Evolutionary conservation across 2,797 vertebrate genomes (phyloP).

Genomic region (Philypnodon macrostomus): DNA sequence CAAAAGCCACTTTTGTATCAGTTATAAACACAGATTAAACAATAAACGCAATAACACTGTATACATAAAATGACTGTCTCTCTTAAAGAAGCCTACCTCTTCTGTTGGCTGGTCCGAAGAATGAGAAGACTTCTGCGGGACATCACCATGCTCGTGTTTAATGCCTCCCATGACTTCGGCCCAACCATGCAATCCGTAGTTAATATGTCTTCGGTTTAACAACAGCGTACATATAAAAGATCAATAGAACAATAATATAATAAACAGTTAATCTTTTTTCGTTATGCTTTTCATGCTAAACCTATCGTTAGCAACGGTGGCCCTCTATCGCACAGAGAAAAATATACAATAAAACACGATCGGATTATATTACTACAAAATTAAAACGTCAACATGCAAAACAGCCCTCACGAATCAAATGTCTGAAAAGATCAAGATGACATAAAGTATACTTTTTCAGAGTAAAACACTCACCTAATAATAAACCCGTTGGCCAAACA

Average conservation of each 20-base stretch:
- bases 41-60: background rate
- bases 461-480: conserved; percentile 47
- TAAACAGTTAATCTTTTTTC: no score
- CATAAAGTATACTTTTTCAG: conserved; percentile 12
- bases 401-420: background rate
- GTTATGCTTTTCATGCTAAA: conserved; percentile 35
- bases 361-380: background rate
- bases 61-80: no score
- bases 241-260: no score
- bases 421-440: background rate
- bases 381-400: background rate
- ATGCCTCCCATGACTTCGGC: conserved; percentile 81
- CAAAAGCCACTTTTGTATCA: no score
- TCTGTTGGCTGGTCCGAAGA: conserved; percentile 77
- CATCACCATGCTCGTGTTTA: conserved; percentile 90
- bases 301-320: conserved; percentile 42
- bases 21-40: no score
- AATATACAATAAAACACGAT: background rate
- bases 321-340: background rate
- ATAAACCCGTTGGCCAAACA: conserved; percentile 48
- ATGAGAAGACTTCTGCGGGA: conserved; percentile 62
- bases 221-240: background rate
- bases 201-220: background rate
- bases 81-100: conserved; percentile 74
- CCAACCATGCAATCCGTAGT: background rate